phyloP scores from a whole-genome alignment of 1,140 invertebrate genomes.

The Babylonia areolata region DNA sequence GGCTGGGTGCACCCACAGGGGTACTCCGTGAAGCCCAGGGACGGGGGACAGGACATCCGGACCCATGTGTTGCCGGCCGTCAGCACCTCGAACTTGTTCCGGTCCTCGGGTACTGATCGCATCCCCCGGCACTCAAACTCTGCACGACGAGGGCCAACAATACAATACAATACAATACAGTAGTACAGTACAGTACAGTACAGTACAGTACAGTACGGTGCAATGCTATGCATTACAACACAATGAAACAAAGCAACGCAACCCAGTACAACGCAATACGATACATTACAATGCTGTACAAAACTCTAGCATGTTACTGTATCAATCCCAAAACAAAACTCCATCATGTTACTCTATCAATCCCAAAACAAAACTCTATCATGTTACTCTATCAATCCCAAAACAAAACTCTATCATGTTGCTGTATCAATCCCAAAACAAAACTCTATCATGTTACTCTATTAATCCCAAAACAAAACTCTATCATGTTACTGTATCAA shows the following conservation, averaged over 20 bases:
- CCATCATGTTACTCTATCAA: too few relatives aligned
- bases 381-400: too few relatives aligned
- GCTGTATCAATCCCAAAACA: too few relatives aligned
- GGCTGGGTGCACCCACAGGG: slow-evolving; percentile 53
- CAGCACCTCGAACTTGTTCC: slow-evolving; percentile 48
- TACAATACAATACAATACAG: background rate
- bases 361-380: too few relatives aligned
- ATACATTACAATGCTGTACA: background rate
- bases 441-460: too few relatives aligned
- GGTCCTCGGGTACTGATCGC: slow-evolving; percentile 44
- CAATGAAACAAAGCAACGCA: slow-evolving; percentile 1
- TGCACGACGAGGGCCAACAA: background rate
- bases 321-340: too few relatives aligned
- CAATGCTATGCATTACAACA: background rate
- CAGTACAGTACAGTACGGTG: too few relatives aligned
- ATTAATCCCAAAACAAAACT: too few relatives aligned
- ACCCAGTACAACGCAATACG: background rate
- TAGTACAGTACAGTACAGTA: background rate
- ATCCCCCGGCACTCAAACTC: slow-evolving; percentile 14
- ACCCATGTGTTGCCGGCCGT: slow-evolving; percentile 48
- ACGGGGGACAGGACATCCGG: slow-evolving; percentile 53
- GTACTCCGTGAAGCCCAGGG: slow-evolving; percentile 43
- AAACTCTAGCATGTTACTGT: background rate
- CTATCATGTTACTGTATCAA: too few relatives aligned
- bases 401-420: too few relatives aligned